Evolutionary conservation across 2,888 invertebrate species (phyloP), one percentile per base, ranked within the genome.

Genomic region (Clistopyga incitator): DNA sequence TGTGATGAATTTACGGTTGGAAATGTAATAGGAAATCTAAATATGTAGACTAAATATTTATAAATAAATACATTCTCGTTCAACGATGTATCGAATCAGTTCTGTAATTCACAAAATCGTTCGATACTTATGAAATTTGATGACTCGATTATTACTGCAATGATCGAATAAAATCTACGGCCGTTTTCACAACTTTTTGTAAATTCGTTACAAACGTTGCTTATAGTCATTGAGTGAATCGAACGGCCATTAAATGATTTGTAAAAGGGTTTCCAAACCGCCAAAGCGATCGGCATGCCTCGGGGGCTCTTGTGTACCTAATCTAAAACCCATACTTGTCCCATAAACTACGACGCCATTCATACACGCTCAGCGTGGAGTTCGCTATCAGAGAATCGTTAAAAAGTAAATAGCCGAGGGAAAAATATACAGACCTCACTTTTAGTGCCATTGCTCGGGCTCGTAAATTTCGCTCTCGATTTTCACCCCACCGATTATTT

Each of bases 301-400:
- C 71, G 45, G 61, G 64, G 50, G 67, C 78, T 81, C 76, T 81
- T 74, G 67, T 83, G 84, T 84, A 89, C 87, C 88, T 91, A 91
- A 91, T 91, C 87, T 87, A 90, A 91, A 91, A 88, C 88, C 89
- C 90, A 90, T 91, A 90, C 88, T 88, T 89, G 90, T 91, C 90
- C 88, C 90, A 92, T 92, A 91, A 92, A 91, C 84, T 89, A 88
- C 88, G 87, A 84, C 88, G 86, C 88, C 87, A 91, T 91, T 91
- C 89, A 90, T 88, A 85, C 84, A 78, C 18, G 34, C 38, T 87
- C 84, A 88, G 87, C 87, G 87, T 88, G 87, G 87, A 65, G 74
- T 81, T 76, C 86, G 86, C 88, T 88, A 90, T 90, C 89, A 89
- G 88, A 89, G 90, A 90, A 90, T 91, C 90, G 90, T 92, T 91